These are phyloP conservation scores for Phalacrocorax carbo DNA, from an alignment of 2,113 vertebrate genomes.

Conservation along the genomic window DNA sequence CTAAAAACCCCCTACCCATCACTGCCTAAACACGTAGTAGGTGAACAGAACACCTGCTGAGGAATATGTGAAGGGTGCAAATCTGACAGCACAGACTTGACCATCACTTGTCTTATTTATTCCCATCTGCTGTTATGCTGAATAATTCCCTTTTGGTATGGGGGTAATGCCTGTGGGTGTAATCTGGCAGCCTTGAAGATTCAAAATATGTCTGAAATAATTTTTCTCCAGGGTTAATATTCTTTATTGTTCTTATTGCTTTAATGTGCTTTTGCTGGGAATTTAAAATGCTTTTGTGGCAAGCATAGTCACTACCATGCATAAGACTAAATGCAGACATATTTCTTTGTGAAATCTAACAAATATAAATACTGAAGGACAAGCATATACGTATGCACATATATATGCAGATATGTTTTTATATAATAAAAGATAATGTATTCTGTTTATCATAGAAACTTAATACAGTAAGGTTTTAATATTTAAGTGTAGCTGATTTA, in stretches of 20 bases:
- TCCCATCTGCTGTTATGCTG: conserved; percentile 24
- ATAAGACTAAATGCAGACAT: background rate
- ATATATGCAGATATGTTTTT: background rate
- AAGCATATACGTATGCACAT: background rate
- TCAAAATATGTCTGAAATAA: background rate
- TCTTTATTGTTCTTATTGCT: background rate
- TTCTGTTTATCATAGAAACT: background rate
- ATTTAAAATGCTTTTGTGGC: background rate
- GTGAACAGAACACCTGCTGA: conserved; percentile 32
- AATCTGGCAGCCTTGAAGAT: background rate
- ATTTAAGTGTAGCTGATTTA: background rate
- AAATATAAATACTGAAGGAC: background rate
- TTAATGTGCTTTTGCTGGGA: background rate
- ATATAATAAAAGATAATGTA: background rate
- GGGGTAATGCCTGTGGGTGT: background rate
- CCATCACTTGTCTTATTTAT: background rate
- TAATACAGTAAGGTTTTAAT: background rate
- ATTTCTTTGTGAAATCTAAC: background rate
- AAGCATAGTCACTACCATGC: background rate
- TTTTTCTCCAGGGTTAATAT: background rate
- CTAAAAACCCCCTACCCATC: background rate
- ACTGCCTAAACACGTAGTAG: background rate
- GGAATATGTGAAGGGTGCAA: background rate
- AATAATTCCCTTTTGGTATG: background rate
- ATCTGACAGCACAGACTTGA: background rate